phyloP scores from a whole-genome alignment of 2,888 invertebrate species.

The Trachelus stipa region DNA sequence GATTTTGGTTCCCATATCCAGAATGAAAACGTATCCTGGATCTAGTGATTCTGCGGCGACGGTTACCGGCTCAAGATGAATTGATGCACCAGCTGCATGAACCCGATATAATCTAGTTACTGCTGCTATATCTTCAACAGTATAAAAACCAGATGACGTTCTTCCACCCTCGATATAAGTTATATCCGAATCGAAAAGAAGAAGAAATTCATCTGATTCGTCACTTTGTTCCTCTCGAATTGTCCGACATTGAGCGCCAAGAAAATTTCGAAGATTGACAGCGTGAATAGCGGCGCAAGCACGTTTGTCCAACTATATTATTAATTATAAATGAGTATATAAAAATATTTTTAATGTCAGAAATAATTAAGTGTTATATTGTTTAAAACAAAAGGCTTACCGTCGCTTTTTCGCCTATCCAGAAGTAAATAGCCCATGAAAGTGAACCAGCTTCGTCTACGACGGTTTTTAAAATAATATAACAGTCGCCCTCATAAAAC shows the following conservation, averaged over 20 bases:
- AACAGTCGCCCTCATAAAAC: slow-evolving; percentile 99
- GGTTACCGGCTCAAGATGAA: slow-evolving; percentile 90
- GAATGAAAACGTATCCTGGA: slow-evolving; percentile 89
- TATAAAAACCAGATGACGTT: slow-evolving; percentile 96
- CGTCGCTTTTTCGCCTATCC: slow-evolving; percentile 97
- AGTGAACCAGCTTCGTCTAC: slow-evolving; percentile 86
- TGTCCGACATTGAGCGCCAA: slow-evolving; percentile 94
- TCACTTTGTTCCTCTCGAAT: slow-evolving; percentile 97
- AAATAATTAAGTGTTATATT: background rate
- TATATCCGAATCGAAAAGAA: slow-evolving; percentile 89
- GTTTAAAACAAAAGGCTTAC: slow-evolving; percentile 68
- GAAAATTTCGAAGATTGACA: slow-evolving; percentile 94
- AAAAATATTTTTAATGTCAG: slow-evolving; percentile 8
- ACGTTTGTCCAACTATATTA: slow-evolving; percentile 84
- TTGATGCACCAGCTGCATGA: slow-evolving; percentile 86
- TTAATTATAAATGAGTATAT: slow-evolving; percentile 18
- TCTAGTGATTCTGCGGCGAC: slow-evolving; percentile 82
- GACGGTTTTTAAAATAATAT: slow-evolving; percentile 92
- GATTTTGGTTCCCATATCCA: slow-evolving; percentile 88
- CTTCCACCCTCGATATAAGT: slow-evolving; percentile 98
- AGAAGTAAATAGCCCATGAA: slow-evolving; percentile 97
- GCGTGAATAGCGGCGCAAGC: slow-evolving; percentile 99
- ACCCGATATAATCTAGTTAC: slow-evolving; percentile 88
- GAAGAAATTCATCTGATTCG: slow-evolving; percentile 95
- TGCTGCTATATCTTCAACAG: slow-evolving; percentile 91